Evolutionary conservation across 2,888 invertebrate genomes (phyloP), one percentile per base, ranked within the genome.

Genomic region (Eucera pruinosa): DNA sequence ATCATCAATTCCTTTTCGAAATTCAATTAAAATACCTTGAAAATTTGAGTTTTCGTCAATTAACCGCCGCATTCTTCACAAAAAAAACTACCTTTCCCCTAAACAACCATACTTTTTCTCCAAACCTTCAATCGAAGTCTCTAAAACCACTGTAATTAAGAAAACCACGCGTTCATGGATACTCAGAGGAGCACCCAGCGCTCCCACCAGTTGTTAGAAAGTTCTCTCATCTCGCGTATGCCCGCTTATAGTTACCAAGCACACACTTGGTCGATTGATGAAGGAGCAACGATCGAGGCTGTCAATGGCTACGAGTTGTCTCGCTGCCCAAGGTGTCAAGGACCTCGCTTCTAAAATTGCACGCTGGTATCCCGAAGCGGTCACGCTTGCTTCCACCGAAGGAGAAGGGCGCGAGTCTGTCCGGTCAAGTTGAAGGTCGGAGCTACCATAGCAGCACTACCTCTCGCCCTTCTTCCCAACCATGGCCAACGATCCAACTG

Each of bases 361-460:
- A 78, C 69, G 64, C 64, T 48, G 54, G 78, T 78, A 47, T 72
- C 64, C 66, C 72, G 68, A 55, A 70, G 67, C 67, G 73, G 79
- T 64, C 71, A 43, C 64, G 65, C 62, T 33, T 36, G 66, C 68
- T 50, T 57, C 70, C 52, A 39, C 64, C 66, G n/a, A 73, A 71
- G 69, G 71, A 77, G 81, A 80, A 85, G 80, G 86, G 80, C 74
- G 75, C 69, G 60, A 50, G 71, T 68, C 54, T 65, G 60, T 60
- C n/a, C 72, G 71, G 89, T 90, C 91, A 91, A 90, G 91, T 91
- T 90, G 89, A 90, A 90, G 91, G 90, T 82, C 89, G 87, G 67
- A 23, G 54, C 25, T 64, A 67, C 47, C 66, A n/a, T 45, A 18
- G 20, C 18, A 47, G 33, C 25, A 13, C n/a, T 11, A 33, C 48